These are phyloP conservation scores for Petroica traversi DNA, from an alignment of 2,113 vertebrate species.

Conservation along the genomic window DNA sequence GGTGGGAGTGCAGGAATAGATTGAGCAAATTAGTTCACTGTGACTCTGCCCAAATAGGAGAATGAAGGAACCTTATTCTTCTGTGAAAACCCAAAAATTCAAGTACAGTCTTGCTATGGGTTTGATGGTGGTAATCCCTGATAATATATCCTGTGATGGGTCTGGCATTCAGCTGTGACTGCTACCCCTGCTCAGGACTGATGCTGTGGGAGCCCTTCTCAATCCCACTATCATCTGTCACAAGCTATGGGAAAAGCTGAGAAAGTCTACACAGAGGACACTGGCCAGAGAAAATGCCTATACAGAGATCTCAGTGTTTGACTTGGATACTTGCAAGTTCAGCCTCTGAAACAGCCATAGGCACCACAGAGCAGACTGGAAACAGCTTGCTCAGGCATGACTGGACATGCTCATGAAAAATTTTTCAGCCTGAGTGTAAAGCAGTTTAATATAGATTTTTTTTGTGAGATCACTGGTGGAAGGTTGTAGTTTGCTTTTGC, in stretches of 20 bases:
- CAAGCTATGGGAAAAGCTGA: neutral
- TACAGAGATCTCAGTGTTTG: neutral
- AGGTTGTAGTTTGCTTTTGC: neutral
- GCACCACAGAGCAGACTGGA: neutral
- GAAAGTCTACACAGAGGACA: neutral
- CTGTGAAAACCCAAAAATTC: neutral
- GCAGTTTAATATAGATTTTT: neutral
- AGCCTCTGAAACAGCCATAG: neutral
- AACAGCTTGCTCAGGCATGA: neutral
- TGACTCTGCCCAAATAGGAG: neutral
- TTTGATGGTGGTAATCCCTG: neutral
- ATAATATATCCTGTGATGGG: neutral
- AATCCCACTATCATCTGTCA: neutral
- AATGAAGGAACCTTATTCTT: neutral
- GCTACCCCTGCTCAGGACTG: neutral
- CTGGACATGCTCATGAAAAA: neutral
- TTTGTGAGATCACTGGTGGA: neutral
- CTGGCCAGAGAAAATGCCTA: neutral
- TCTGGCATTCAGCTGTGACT: neutral
- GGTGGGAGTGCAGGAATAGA: neutral
- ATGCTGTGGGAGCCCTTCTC: accelerated
- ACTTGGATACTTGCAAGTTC: neutral
- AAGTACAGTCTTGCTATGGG: neutral
- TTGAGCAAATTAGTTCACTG: neutral
- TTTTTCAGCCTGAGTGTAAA: neutral